Conservation (phyloP, 2,797 vertebrate species). For the Anolis apletophallus region DNA sequence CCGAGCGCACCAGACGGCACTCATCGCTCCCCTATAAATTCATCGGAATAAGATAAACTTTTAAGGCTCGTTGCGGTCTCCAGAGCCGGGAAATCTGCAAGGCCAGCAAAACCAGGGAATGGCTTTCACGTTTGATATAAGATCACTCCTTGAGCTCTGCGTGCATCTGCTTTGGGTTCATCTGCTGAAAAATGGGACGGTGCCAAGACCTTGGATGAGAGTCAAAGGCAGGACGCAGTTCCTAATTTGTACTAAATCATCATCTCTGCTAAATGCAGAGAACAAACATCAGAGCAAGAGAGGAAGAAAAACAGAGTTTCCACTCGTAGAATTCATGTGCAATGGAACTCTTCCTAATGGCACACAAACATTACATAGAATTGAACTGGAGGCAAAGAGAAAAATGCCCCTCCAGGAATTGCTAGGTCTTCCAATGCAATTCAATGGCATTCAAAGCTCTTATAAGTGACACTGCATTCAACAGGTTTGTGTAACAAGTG, state of each 20-base stretch:
- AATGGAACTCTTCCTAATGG: too few species aligned
- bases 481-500: too few species aligned
- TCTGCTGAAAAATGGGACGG: conserved; percentile 55
- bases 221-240: conserved; percentile 49
- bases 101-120: conserved; percentile 68
- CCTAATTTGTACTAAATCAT: conserved; percentile 37
- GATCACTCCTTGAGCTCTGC: conserved; percentile 50
- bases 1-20: conserved; percentile 65
- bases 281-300: too few species aligned
- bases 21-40: conserved; percentile 67
- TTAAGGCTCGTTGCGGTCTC: conserved; percentile 57
- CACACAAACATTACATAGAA: too few species aligned
- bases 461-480: too few species aligned
- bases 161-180: conserved; percentile 37
- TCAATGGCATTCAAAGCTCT: too few species aligned
- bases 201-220: conserved; percentile 67
- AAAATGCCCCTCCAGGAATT: too few species aligned
- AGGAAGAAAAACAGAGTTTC: background rate
- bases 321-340: background rate
- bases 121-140: conserved; percentile 71
- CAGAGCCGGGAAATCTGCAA: conserved; percentile 62
- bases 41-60: conserved; percentile 74
- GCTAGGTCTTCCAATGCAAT: too few species aligned
- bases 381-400: too few species aligned
- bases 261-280: background rate